Evolutionary conservation across 2,797 vertebrate genomes (phyloP), one percentile per base, ranked within the genome.

Genomic region (Neoniphon sammara): DNA sequence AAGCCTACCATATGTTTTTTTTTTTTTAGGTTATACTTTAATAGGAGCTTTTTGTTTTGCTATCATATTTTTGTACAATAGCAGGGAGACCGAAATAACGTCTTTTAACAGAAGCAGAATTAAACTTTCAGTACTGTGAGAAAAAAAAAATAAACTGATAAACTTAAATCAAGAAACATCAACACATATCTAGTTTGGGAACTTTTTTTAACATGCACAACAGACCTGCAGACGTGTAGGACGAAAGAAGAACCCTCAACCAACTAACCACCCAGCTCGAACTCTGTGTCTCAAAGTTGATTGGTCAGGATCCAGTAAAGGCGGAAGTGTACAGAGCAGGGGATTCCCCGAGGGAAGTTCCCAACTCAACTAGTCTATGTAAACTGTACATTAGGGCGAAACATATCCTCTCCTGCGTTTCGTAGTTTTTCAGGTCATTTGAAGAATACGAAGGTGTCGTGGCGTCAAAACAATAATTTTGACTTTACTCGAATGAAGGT

Each of bases 291-390:
- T 57, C n/a, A 59, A 18, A 82, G 84, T 85, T 93, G 91, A 95
- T 95, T 94, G 94, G 94, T 62, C 59, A 17, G 58, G 14, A 4
- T 7, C 67, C 70, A 10, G 65, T 71, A 70, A 91, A 93, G 92
- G 92, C 94, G 94, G 94, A 95, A 95, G 94, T 94, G 70, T 75
- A 77, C 83, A 87, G 88, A 80, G 80, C 84, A 36, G 88, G 94
- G 95, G 94, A 94, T 95, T 95, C 94, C 95, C 95, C 94, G 94
- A 93, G 93, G 95, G 95, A 95, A 95, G 93, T 95, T 95, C 95
- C 94, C 95, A 93, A 91, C 89, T 93, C 92, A 75, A 85, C 82
- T 78, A 85, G 90, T 89, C 90, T 91, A 89, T 89, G 91, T 92
- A 91, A 93, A 93, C 94, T 91, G 91, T 83, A 91, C 89, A 82